Evolutionary conservation across 2,888 invertebrate species (phyloP), one percentile per base, ranked within the genome.

Genomic region (Dilophus febrilis): DNA sequence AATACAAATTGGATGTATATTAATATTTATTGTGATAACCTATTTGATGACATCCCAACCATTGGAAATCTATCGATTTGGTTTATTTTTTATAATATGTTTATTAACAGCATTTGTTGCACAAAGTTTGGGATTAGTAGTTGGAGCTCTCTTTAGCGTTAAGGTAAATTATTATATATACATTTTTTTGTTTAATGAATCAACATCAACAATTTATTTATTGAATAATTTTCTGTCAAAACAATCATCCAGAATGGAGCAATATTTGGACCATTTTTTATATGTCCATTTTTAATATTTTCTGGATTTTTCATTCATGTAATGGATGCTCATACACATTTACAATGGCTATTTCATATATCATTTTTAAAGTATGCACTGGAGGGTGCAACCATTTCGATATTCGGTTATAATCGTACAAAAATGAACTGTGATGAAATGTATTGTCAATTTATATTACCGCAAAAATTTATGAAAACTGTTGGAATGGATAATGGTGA

Each of bases 291-390:
- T 55, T 71, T 85, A 18, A 70, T 88, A 49, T 92, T 94, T 65
- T 87, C 88, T 40, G 94, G 94, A 6, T 92, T 91, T 64, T 92
- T 94, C 57, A 75, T 94, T 2, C 81, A 78, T 51, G 70, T 83
- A 50, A 72, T 71, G 49, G 86, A 90, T 50, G 81, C 88, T 2
- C 87, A 87, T 8, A 59, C 63, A 1, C 74, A 74, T 51, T 64
- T 88, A 46, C 74, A 74, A 35, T 92, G 90, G 88, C 50, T 92
- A 26, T 88, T 91, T 51, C 82, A 91, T 55, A 61, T 78, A 27
- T 91, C 91, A 1, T 92, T 87, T 58, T 66, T 90, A 28, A 87
- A 88, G 50, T 90, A 92, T 51, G 84, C 85, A 2, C 73, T 91
- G 39, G 87, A 88, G 48, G 90, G 87, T 4, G 67, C 83, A 1